Evolutionary conservation across 1,140 invertebrate genomes (phyloP).

Genomic region (Drosophila pseudoobscura): DNA sequence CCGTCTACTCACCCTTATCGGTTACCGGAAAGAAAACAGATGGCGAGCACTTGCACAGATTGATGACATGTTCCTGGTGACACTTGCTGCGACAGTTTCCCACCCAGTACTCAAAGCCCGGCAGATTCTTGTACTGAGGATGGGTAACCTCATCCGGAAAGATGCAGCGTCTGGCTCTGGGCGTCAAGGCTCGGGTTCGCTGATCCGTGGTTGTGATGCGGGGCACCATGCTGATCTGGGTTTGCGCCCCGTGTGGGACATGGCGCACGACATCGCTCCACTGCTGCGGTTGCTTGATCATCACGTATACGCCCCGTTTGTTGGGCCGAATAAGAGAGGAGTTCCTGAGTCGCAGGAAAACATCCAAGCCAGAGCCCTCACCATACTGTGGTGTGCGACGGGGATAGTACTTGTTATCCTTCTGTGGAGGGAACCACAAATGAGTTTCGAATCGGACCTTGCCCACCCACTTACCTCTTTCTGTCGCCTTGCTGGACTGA

Average conservation of each 20-base stretch:
- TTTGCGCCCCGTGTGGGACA: conserved; percentile 46
- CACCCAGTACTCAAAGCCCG: conserved; percentile 63
- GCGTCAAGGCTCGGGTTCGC: conserved; percentile 32
- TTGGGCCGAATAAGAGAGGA: conserved; percentile 13
- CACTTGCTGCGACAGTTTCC: conserved; percentile 71
- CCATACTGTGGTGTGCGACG: conserved; percentile 51
- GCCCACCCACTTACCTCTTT: conserved; percentile 29
- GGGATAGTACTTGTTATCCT: conserved; percentile 60
- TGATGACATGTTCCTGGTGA: conserved; percentile 68
- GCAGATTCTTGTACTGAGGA: conserved; percentile 64
- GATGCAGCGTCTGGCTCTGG: conserved; percentile 48
- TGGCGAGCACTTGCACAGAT: conserved; percentile 65
- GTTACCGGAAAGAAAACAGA: conserved; percentile 59
- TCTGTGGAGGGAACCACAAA: conserved; percentile 16
- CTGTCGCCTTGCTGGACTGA: conserved; percentile 29
- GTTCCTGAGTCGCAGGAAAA: conserved; percentile 49
- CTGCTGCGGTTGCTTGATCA: conserved; percentile 70
- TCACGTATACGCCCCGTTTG: conserved; percentile 53
- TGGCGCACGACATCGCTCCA: conserved; percentile 54
- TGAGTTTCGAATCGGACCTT: no score
- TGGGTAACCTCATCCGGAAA: conserved; percentile 61
- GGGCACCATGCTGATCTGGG: conserved; percentile 49
- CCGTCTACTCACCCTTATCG: conserved; percentile 37
- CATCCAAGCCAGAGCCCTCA: conserved; percentile 54
- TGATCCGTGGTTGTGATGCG: conserved; percentile 46